Percentiles rank a stretch among this genome's conserved stretches.
Conservation (phyloP, 1,140 invertebrate genomes). For the Hylaeus volcanicus region DNA sequence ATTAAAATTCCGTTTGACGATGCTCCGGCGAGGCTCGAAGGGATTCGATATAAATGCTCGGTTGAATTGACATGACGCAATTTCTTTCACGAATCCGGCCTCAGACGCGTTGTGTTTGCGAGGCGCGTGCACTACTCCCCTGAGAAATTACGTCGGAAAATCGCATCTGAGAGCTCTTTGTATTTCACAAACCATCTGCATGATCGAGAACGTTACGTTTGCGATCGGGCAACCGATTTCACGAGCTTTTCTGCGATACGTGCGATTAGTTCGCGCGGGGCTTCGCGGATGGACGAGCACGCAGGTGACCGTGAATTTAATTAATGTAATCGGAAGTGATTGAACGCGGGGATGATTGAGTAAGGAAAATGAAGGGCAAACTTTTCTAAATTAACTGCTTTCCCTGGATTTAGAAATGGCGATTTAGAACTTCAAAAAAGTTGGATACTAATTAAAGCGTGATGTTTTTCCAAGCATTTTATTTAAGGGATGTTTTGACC, state of each 20-base stretch:
- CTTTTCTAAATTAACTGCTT: too few relatives aligned
- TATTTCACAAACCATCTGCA: background rate
- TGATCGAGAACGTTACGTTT: background rate
- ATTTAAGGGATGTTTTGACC: too few relatives aligned
- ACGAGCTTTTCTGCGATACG: background rate
- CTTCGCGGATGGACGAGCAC: background rate
- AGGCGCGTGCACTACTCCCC: background rate
- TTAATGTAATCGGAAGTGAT: background rate
- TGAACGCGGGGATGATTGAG: background rate
- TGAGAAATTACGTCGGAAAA: slow-evolving; percentile 37
- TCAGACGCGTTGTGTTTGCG: background rate
- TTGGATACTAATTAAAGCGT: too few relatives aligned
- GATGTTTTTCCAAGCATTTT: too few relatives aligned
- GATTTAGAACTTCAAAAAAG: too few relatives aligned
- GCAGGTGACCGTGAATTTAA: background rate
- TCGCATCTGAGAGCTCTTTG: slow-evolving; percentile 8
- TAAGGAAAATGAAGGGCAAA: too few relatives aligned
- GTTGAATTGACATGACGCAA: slow-evolving; percentile 1
- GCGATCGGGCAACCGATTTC: background rate
- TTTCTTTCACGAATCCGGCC: slow-evolving; percentile 9
- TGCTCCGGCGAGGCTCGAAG: background rate
- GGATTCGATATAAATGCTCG: background rate
- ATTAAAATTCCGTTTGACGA: background rate
- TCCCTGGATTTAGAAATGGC: too few relatives aligned
- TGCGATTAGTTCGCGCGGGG: background rate